Percentiles rank a stretch among this genome's conserved stretches.
phyloP scores from a whole-genome alignment of 2,113 vertebrate species.

The Leptobrachium ailaonicum region DNA sequence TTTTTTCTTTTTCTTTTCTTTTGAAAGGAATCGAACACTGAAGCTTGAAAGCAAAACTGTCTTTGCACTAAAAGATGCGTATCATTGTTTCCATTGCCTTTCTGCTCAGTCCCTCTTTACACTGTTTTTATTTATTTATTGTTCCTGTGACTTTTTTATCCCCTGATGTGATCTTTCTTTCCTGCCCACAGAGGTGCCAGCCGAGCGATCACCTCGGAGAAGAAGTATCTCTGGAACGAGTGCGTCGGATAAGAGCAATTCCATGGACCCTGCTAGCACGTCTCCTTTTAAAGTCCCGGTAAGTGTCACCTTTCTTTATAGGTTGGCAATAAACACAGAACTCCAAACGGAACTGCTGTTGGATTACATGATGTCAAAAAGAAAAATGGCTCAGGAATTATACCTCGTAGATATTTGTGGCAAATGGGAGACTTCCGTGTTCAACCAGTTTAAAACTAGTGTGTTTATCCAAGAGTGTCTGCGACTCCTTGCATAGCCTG shows the following conservation, averaged over 20 bases:
- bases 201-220: constrained; percentile 89
- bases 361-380: no score
- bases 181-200: constrained; percentile 78
- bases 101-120: neutral
- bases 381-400: no score
- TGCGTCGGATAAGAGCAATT: constrained; percentile 82
- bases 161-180: constrained; percentile 39
- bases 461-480: no score
- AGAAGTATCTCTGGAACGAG: constrained; percentile 92
- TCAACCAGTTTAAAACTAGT: no score
- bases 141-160: neutral
- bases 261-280: constrained; percentile 81
- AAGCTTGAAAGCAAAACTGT: constrained; percentile 17
- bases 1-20: constrained; percentile 4
- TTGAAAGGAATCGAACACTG: constrained; percentile 10
- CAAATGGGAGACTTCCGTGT: no score
- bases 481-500: no score
- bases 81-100: neutral
- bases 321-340: no score
- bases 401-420: no score
- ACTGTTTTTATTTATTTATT: constrained; percentile 6
- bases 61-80: constrained; percentile 10
- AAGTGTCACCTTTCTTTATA: constrained; percentile 59
- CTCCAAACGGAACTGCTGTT: no score
- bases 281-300: constrained; percentile 96